Evolutionary conservation across 2,797 vertebrate genomes (phyloP), one percentile per base, ranked within the genome.

Genomic region (Dermochelys coriacea): DNA sequence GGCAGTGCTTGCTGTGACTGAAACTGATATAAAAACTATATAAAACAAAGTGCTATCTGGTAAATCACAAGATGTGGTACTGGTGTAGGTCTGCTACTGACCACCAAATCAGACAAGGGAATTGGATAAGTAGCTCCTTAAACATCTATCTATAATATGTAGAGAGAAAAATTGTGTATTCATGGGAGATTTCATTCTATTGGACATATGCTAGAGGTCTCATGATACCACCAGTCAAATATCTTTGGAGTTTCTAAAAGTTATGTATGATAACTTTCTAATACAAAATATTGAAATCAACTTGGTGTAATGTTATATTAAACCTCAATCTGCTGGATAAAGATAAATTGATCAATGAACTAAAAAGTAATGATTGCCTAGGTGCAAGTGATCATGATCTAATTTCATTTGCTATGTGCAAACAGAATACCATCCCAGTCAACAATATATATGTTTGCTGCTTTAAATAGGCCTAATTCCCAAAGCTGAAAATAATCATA

Each of bases 1-100:
- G 84, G 16, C 27, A 59, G 41, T 5, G 8, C 10, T 91, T 80
- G 47, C 29, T 84, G 64, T 90, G 90, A 92, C 52, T 89, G 57
- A 85, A 94, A 96, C 95, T 96, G 45, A 88, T 95, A 93, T 74
- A 94, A 94, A 88, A 88, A 71, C 29, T 82, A 15, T 85, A 85
- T 54, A 84, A 90, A 93, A 85, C 77, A 92, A 91, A 59, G 77
- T 29, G 55, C 27, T 57, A 29, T 29, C 55, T 57, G 55, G 27
- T 29, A 57, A 57, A 57, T 57, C 29, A 85, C 50, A 82, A 2
- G 14, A 4, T 85, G 75, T n/a, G 80, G 83, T 25, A 49, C 64
- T 57, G 77, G 25, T 41, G 92, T 86, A 92, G 90, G 89, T 94
- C 71, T 74, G 50, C 45, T 85, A 47, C 45, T 86, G 52, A 77